phyloP scores from a whole-genome alignment of 2,113 vertebrate species.

The Carollia perspicillata region DNA sequence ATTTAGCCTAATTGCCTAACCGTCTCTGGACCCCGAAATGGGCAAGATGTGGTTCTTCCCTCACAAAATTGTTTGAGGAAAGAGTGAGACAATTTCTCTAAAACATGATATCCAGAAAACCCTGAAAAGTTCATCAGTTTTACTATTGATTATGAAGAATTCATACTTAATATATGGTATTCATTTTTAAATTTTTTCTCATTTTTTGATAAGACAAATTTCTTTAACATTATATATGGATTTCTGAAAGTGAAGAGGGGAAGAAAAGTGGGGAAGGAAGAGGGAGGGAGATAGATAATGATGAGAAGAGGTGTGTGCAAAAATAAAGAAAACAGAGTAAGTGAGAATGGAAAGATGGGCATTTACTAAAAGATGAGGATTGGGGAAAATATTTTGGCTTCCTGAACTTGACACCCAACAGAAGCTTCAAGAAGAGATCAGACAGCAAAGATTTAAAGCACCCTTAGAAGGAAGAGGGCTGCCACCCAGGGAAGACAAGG shows the following conservation, averaged over 20 bases:
- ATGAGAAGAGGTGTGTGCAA: background rate
- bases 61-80: slow-evolving; percentile 22
- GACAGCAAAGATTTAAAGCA: background rate
- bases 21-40: background rate
- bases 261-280: background rate
- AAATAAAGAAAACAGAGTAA: background rate
- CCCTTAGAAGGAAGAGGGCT: background rate
- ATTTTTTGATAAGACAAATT: background rate
- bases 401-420: background rate
- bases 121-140: background rate
- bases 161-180: background rate
- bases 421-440: background rate
- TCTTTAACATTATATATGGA: background rate
- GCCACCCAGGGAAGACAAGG: background rate
- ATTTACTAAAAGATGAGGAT: background rate
- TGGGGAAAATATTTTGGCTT: background rate
- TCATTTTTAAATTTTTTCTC: background rate
- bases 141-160: background rate
- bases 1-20: background rate
- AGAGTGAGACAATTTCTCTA: background rate
- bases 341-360: background rate
- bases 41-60: background rate
- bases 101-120: background rate
- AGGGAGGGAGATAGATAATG: background rate
- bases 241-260: background rate